Percentiles rank a stretch among this genome's conserved stretches.
Conservation (phyloP, 2,113 vertebrate genomes). For the Pycnonotus jocosus region DNA sequence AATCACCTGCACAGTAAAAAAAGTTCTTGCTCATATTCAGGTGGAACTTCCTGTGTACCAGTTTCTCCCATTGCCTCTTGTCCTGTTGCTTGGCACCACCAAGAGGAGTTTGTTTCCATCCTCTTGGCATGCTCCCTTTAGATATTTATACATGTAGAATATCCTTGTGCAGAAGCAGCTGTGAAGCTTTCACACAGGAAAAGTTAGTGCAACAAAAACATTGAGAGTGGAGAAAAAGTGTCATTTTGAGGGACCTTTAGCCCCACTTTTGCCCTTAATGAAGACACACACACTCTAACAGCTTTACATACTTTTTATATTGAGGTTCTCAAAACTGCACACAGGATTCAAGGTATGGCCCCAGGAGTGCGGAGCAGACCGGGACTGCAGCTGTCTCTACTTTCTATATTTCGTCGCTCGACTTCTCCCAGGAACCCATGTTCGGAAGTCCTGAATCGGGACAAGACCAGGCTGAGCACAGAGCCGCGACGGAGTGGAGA, state of each 20-base stretch:
- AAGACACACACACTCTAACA: background rate
- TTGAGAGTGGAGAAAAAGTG: rapidly evolving
- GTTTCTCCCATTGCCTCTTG: background rate
- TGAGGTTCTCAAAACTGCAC: background rate
- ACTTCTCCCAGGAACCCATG: background rate
- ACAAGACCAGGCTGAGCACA: rapidly evolving
- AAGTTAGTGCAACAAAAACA: background rate
- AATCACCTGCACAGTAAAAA: background rate
- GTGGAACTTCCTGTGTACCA: background rate
- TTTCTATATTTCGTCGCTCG: background rate
- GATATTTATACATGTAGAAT: rapidly evolving
- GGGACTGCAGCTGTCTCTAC: background rate
- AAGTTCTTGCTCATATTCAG: background rate
- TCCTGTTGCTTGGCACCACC: background rate
- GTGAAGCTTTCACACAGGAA: background rate
- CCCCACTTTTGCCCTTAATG: rapidly evolving
- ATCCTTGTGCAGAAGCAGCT: background rate
- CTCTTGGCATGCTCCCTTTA: background rate
- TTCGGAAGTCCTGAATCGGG: rapidly evolving
- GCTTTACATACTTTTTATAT: background rate
- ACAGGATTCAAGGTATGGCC: background rate
- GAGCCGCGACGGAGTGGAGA: rapidly evolving
- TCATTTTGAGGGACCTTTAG: background rate
- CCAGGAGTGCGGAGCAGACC: background rate
- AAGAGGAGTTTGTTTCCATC: background rate